phyloP scores from a whole-genome alignment of 2,113 vertebrate genomes.

The Sphyrna mokarran region DNA sequence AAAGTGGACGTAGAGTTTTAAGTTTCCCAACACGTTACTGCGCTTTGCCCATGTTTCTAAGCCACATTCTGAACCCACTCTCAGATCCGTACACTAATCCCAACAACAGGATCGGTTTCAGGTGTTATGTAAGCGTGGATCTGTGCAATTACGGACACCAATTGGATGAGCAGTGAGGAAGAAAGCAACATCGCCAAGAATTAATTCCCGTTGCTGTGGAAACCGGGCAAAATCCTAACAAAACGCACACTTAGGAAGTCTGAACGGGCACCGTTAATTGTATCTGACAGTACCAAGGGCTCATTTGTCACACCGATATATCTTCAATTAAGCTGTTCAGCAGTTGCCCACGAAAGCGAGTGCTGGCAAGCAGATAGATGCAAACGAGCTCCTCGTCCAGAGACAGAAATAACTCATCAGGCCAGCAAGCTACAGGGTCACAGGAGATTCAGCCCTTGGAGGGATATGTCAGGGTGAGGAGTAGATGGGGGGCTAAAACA shows the following conservation, averaged over 20 bases:
- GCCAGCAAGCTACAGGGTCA: neutral
- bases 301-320: neutral
- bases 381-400: neutral
- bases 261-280: neutral
- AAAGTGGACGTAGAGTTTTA: neutral
- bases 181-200: neutral
- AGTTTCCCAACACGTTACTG: neutral
- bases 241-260: neutral
- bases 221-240: neutral
- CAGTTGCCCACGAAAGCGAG: neutral
- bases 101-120: neutral
- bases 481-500: neutral
- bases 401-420: neutral
- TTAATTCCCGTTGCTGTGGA: neutral
- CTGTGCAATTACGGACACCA: neutral
- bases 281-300: neutral
- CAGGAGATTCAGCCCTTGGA: neutral
- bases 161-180: neutral
- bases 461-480: neutral
- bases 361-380: neutral
- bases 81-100: neutral
- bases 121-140: no score
- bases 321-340: neutral
- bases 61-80: neutral
- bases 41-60: neutral